Conservation (phyloP, 2,113 vertebrate genomes). For the Stomatorhinus ivindoensis region DNA sequence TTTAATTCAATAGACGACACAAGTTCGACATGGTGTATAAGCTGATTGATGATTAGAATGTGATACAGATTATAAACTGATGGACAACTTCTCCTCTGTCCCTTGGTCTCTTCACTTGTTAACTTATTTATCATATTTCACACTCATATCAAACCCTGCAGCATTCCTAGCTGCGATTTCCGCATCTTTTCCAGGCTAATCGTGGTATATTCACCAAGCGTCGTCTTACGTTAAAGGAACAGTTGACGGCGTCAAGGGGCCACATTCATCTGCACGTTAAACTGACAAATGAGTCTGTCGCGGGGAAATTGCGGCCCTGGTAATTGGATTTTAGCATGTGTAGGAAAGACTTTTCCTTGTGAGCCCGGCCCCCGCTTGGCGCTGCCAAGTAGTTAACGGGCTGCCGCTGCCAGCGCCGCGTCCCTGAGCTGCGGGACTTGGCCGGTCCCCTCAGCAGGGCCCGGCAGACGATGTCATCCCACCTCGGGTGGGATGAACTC, state of each 20-base stretch:
- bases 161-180: background rate
- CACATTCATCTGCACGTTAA: conserved; percentile 34
- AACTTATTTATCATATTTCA: background rate
- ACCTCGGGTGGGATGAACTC: conserved; percentile 35
- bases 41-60: background rate
- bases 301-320: conserved; percentile 23
- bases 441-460: conserved; percentile 19
- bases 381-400: conserved; percentile 32
- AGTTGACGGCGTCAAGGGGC: conserved; percentile 25
- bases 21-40: background rate
- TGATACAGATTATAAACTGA: background rate
- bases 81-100: background rate
- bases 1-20: background rate
- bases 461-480: conserved; percentile 26
- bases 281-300: conserved; percentile 32
- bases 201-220: background rate
- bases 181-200: background rate
- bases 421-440: conserved; percentile 33
- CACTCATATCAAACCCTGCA: background rate
- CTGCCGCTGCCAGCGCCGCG: conserved; percentile 26
- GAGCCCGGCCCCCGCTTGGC: background rate
- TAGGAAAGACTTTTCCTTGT: conserved; percentile 29
- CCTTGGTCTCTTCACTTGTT: background rate
- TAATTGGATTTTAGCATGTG: conserved; percentile 37
- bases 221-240: conserved; percentile 7